Evolutionary conservation across 1,140 invertebrate species (phyloP).

Genomic region (Lineus longissimus): DNA sequence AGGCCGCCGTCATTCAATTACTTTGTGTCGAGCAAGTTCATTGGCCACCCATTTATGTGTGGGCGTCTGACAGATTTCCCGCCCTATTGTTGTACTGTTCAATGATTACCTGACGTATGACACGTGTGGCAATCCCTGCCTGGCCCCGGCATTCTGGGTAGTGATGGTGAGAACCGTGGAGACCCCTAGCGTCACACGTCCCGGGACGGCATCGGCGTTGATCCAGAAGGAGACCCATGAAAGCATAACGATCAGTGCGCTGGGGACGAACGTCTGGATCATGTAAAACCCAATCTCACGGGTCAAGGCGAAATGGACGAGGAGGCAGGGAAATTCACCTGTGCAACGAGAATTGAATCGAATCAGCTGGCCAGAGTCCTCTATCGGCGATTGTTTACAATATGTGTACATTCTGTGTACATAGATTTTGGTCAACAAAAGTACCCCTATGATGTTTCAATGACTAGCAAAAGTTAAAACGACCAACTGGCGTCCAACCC

Average conservation of each 20-base stretch:
- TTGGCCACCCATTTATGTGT: too few relatives aligned
- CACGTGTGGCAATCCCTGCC: conserved; percentile 56
- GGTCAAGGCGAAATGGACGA: neutral
- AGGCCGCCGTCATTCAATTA: too few relatives aligned
- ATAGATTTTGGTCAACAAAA: too few relatives aligned
- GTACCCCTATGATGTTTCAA: too few relatives aligned
- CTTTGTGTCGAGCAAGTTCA: too few relatives aligned
- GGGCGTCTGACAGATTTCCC: too few relatives aligned
- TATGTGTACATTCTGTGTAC: too few relatives aligned
- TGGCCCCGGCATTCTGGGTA: conserved; percentile 58
- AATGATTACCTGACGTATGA: conserved; percentile 63
- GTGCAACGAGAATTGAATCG: neutral
- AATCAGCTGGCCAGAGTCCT: too few relatives aligned
- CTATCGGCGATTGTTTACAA: too few relatives aligned
- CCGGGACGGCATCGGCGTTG: conserved; percentile 59
- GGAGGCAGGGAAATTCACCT: neutral
- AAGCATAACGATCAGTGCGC: conserved; percentile 79
- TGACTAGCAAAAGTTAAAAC: too few relatives aligned
- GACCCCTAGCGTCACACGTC: conserved; percentile 58
- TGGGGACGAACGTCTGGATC: conserved; percentile 1
- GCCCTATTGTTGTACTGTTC: too few relatives aligned
- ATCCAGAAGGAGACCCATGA: conserved; percentile 94
- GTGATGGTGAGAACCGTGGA: conserved; percentile 60
- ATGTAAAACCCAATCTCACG: neutral
- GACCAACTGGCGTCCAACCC: too few relatives aligned